These are phyloP conservation scores for Perizoma affinitatum DNA, from an alignment of 2,888 invertebrate species.

Conservation along the genomic window DNA sequence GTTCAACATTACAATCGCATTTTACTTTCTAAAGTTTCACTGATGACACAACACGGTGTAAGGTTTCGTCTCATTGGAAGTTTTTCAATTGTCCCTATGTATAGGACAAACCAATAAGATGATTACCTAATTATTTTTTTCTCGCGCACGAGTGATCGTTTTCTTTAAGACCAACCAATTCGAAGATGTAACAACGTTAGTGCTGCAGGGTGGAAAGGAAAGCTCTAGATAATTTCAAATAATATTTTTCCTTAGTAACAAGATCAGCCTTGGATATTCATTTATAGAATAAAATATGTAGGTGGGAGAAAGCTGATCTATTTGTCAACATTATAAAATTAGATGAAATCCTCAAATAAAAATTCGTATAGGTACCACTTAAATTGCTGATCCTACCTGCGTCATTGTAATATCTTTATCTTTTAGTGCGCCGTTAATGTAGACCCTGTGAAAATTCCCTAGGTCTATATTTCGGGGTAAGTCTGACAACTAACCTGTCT, in stretches of 20 bases:
- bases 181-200: constrained; percentile 20
- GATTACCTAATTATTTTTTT: constrained; percentile 1
- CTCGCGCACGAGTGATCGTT: constrained; percentile 9
- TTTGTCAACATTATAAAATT: constrained; percentile 25
- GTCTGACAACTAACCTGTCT: constrained; percentile 84
- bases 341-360: constrained; percentile 23
- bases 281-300: constrained; percentile 21
- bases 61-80: constrained; percentile 14
- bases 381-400: constrained; percentile 21
- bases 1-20: constrained; percentile 11
- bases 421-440: constrained; percentile 2
- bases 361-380: constrained; percentile 15
- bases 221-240: constrained; percentile 24
- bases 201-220: constrained; percentile 23
- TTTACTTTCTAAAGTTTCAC: constrained; percentile 3
- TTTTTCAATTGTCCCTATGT: constrained; percentile 17
- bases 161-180: constrained; percentile 25
- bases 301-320: constrained; percentile 27
- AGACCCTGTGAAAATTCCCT: constrained; percentile 5
- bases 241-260: constrained; percentile 24
- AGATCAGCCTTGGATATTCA: constrained; percentile 22
- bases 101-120: constrained; percentile 7
- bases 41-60: constrained; percentile 6
- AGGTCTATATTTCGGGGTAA: constrained; percentile 11
- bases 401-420: constrained; percentile 17